Conservation (phyloP, 92 coral and sea anemone genomes). For the Epizoanthus stellaris region DNA sequence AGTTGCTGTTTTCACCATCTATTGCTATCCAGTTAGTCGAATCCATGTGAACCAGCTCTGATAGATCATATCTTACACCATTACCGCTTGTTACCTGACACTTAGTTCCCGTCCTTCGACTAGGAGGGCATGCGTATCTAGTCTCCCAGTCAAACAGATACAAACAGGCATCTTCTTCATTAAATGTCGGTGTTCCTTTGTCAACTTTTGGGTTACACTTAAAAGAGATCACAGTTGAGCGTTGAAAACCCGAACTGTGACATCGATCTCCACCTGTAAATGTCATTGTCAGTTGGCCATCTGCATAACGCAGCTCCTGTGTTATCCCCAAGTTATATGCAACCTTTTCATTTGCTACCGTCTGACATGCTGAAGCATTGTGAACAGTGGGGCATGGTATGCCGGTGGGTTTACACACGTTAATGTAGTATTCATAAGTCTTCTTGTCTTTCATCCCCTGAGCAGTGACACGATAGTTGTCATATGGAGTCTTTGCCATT, state of each 20-base stretch:
- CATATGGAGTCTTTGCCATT: constrained; percentile 39
- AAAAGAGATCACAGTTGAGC: constrained; percentile 85
- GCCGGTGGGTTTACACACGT: constrained; percentile 75
- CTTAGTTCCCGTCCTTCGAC: constrained; percentile 86
- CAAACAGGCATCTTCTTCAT: constrained; percentile 69
- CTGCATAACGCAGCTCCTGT: constrained; percentile 79
- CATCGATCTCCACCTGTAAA: constrained; percentile 77
- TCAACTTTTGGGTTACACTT: constrained; percentile 67
- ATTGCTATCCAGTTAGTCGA: constrained; percentile 80
- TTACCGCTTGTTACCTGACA: constrained; percentile 70
- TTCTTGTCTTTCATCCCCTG: constrained; percentile 19
- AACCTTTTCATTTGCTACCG: constrained; percentile 31
- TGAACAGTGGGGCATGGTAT: constrained; percentile 66
- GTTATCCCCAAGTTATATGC: constrained; percentile 72
- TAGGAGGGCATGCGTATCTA: constrained; percentile 86
- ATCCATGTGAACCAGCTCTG: constrained; percentile 77
- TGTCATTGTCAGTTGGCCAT: constrained; percentile 77
- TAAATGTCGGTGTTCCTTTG: constrained; percentile 76
- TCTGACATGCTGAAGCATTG: constrained; percentile 87
- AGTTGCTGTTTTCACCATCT: constrained; percentile 73
- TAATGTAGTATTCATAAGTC: constrained; percentile 68
- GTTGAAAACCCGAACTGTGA: constrained; percentile 59
- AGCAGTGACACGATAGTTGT: constrained; percentile 64
- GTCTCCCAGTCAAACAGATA: constrained; percentile 94
- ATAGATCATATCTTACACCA: constrained; percentile 77